These are phyloP conservation scores for Apamea crenata DNA, from an alignment of 2,888 invertebrate genomes.

Conservation along the genomic window DNA sequence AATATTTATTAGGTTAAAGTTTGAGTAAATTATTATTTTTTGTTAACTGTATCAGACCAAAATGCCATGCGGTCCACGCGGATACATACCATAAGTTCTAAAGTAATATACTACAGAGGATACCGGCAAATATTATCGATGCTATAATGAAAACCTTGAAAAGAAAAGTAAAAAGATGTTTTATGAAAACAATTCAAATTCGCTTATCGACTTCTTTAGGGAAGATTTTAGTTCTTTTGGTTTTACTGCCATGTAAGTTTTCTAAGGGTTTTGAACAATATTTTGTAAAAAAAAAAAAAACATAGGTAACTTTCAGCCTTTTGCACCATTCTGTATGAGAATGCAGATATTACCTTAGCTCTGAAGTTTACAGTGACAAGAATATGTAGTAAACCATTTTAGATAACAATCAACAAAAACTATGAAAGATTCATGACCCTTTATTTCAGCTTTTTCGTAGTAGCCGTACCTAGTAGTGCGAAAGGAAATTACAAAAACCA, in stretches of 20 bases:
- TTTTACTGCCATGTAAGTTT: not conserved
- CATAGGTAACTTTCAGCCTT: too few species aligned
- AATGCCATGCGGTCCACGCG: conserved; percentile 13
- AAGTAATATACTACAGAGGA: not conserved
- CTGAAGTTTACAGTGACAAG: not conserved
- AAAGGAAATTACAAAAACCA: not conserved
- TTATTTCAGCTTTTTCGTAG: not conserved
- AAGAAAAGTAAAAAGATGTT: not conserved
- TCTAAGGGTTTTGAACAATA: not conserved
- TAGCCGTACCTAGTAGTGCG: not conserved
- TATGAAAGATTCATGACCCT: not conserved
- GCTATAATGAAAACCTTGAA: not conserved
- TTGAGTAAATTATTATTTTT: conserved; percentile 70
- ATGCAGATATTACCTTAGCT: not conserved
- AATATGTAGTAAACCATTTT: not conserved
- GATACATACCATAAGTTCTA: conserved; percentile 6
- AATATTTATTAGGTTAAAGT: conserved; percentile 74
- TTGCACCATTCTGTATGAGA: not conserved
- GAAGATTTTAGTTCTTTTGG: not conserved
- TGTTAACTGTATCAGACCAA: conserved; percentile 22
- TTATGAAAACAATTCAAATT: not conserved
- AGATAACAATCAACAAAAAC: not conserved
- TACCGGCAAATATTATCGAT: not conserved
- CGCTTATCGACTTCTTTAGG: not conserved
- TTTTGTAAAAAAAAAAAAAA: not conserved